phyloP scores from a whole-genome alignment of 2,797 vertebrate species.

The Lophotriccus pileatus region DNA sequence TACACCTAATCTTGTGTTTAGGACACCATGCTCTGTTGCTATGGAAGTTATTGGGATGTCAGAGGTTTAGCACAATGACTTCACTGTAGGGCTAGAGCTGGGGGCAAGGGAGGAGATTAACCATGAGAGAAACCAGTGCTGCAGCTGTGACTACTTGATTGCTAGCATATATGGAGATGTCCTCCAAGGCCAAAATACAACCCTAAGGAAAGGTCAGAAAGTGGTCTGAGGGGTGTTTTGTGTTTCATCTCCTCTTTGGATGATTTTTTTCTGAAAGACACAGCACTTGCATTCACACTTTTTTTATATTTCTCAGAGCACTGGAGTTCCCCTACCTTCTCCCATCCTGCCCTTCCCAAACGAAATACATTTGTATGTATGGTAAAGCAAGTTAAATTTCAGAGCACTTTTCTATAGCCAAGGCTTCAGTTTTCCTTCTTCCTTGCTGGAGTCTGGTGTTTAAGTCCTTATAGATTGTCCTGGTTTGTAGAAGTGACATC shows the following conservation, averaged over 20 bases:
- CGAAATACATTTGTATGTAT: background rate
- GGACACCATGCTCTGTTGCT: constrained; percentile 40
- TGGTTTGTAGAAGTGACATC: constrained; percentile 53
- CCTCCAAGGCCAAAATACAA: background rate
- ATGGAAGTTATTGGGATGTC: constrained; percentile 51
- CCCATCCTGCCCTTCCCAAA: background rate
- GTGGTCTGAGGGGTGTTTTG: background rate
- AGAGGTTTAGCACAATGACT: constrained; percentile 15
- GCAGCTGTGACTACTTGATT: background rate
- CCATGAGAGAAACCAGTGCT: background rate
- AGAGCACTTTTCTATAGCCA: background rate
- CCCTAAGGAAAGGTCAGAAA: background rate
- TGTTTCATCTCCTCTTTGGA: background rate
- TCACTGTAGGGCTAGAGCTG: background rate
- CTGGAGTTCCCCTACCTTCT: background rate
- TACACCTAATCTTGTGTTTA: constrained; percentile 52
- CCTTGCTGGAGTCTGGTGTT: constrained; percentile 1
- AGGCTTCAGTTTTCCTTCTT: background rate
- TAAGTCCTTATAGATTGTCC: constrained; percentile 48
- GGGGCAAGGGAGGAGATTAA: constrained; percentile 12
- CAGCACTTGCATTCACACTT: background rate
- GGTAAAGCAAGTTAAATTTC: constrained; percentile 8
- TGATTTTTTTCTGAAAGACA: background rate
- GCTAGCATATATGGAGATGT: background rate
- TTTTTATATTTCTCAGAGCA: background rate